These are phyloP conservation scores for Eristalis pertinax DNA, from an alignment of 2,888 invertebrate genomes.

Conservation along the genomic window DNA sequence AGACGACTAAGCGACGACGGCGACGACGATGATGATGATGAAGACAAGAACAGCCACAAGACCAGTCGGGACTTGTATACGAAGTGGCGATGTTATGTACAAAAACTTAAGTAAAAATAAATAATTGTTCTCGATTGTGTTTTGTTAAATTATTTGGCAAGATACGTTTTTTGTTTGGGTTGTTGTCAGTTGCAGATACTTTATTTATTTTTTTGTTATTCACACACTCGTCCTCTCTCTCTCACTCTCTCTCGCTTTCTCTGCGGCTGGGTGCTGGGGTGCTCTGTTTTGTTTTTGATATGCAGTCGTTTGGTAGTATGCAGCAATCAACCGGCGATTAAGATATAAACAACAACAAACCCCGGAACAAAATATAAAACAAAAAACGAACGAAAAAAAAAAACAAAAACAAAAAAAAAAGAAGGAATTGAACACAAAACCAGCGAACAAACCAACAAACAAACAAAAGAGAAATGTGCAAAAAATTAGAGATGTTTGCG, in stretches of 20 bases:
- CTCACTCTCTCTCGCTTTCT: background rate
- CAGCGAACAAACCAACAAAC: constrained; percentile 33
- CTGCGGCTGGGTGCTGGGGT: background rate
- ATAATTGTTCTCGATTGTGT: constrained; percentile 37
- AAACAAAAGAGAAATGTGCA: background rate
- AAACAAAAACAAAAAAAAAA: background rate
- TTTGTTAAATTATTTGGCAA: constrained; percentile 50
- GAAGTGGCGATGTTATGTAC: constrained; percentile 39
- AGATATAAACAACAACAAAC: constrained; percentile 68
- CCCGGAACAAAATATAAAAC: constrained; percentile 7
- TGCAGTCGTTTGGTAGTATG: constrained; percentile 18
- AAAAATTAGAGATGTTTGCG: background rate
- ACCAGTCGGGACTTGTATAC: background rate
- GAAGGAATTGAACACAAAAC: background rate
- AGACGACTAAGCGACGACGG: background rate
- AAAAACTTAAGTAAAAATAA: constrained; percentile 56
- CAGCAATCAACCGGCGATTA: constrained; percentile 57
- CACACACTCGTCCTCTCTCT: background rate
- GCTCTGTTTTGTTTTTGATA: constrained; percentile 25
- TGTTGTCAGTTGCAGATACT: constrained; percentile 2
- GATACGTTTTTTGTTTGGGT: constrained; percentile 22
- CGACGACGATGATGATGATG: background rate
- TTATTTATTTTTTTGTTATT: constrained; percentile 7
- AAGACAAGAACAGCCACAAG: background rate
- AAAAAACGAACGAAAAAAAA: background rate